Conservation (phyloP, 1,140 invertebrate genomes). For the Drosophila teissieri region DNA sequence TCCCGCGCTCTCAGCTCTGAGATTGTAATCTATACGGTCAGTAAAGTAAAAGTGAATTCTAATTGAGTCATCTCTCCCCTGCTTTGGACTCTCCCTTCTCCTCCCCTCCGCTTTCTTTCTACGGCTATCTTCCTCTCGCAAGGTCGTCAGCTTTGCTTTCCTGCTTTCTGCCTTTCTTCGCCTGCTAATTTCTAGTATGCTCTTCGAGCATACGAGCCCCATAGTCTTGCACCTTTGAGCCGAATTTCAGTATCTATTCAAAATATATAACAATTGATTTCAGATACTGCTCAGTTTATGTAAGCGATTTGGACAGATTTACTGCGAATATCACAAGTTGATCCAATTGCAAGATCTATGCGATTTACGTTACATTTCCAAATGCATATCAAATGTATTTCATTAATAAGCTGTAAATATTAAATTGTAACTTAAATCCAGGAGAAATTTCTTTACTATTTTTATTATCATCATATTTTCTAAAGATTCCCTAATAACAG, state of each 20-base stretch:
- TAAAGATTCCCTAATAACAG: too few species aligned
- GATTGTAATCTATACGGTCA: slow-evolving; percentile 7
- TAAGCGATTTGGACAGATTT: too few species aligned
- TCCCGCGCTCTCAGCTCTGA: slow-evolving; percentile 10
- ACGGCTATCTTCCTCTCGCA: slow-evolving; percentile 12
- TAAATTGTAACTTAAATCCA: too few species aligned
- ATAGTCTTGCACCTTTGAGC: background rate
- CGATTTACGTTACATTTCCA: too few species aligned
- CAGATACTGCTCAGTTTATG: too few species aligned
- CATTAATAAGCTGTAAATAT: too few species aligned
- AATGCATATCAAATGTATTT: too few species aligned
- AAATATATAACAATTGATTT: too few species aligned
- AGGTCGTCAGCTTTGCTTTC: slow-evolving; percentile 46
- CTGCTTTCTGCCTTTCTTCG: slow-evolving; percentile 14
- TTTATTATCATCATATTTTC: too few species aligned
- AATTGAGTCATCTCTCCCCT: slow-evolving; percentile 60
- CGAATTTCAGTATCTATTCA: background rate
- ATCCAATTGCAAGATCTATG: too few species aligned
- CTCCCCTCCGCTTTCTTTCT: background rate
- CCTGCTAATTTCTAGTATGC: slow-evolving; percentile 5
- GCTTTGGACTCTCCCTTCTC: slow-evolving; percentile 9
- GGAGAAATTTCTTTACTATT: too few species aligned
- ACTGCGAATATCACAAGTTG: too few species aligned
- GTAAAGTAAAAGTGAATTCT: slow-evolving; percentile 65
- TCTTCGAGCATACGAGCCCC: background rate